Evolutionary conservation across 1,140 invertebrate species (phyloP).

Genomic region (Arctopsyche grandis): DNA sequence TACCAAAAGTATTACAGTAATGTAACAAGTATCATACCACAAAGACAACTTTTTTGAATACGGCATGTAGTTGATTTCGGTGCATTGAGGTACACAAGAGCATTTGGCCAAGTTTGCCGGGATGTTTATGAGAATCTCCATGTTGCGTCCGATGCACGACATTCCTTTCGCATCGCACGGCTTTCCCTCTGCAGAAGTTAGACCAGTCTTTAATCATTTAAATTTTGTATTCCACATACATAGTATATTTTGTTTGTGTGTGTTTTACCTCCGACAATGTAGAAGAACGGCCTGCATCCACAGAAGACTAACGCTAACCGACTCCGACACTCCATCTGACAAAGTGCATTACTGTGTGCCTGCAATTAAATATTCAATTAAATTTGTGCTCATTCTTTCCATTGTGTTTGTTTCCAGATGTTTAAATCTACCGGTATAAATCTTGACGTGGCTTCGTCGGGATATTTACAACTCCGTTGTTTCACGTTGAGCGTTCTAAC

Average conservation of each 20-base stretch:
- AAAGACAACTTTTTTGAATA: slow-evolving; percentile 65
- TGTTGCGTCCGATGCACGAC: slow-evolving; percentile 65
- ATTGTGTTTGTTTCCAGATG: not conserved
- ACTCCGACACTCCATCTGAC: slow-evolving; percentile 67
- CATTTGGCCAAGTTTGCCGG: slow-evolving; percentile 67
- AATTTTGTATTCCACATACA: slow-evolving; percentile 11
- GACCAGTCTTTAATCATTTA: too few relatives aligned
- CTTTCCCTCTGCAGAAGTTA: slow-evolving; percentile 62
- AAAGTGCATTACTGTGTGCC: slow-evolving; percentile 68
- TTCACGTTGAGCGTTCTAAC: slow-evolving; percentile 61
- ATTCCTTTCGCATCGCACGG: slow-evolving; percentile 66
- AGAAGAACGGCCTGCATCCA: slow-evolving; percentile 68
- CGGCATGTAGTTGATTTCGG: slow-evolving; percentile 67
- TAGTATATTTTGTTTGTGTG: not conserved
- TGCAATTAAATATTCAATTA: slow-evolving; percentile 47
- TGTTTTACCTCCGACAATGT: slow-evolving; percentile 63
- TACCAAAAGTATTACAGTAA: not conserved
- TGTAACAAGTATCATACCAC: slow-evolving; percentile 54
- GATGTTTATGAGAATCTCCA: slow-evolving; percentile 64
- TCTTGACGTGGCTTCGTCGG: slow-evolving; percentile 64
- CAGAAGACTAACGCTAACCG: slow-evolving; percentile 66
- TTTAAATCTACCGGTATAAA: slow-evolving; percentile 58
- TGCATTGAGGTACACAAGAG: slow-evolving; percentile 67
- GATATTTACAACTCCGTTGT: slow-evolving; percentile 67
- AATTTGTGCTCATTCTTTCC: not conserved